A percentile compares a stretch with the other conserved stretches of the same genome.
Evolutionary conservation across 2,888 invertebrate species (phyloP).

Genomic region (Molanna angustata): DNA sequence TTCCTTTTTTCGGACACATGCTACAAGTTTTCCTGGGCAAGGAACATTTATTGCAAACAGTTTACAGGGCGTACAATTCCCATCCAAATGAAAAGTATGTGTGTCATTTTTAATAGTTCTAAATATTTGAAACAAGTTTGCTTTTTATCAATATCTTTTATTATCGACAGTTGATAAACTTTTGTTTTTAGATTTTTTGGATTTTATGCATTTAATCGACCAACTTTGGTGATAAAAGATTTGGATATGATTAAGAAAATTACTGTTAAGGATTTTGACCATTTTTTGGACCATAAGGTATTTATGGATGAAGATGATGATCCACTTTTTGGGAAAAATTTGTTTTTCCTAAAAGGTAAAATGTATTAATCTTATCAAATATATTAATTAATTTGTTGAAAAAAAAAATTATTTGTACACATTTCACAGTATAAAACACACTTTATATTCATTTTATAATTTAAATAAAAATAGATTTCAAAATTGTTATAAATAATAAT

Average conservation of each 20-base stretch:
- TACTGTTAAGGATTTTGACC: conserved; percentile 38
- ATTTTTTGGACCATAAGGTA: conserved; percentile 37
- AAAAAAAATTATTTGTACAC: too few relatives aligned
- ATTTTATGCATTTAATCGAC: conserved; percentile 36
- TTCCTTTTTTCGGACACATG: conserved; percentile 34
- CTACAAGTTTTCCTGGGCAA: conserved; percentile 24
- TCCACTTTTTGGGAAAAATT: conserved; percentile 37
- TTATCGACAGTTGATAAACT: too few relatives aligned
- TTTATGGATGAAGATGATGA: conserved; percentile 37
- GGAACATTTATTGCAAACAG: conserved; percentile 22
- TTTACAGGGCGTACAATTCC: conserved; percentile 21
- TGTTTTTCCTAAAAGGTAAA: conserved; percentile 39
- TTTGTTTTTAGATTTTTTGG: conserved; percentile 33
- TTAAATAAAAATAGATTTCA: too few relatives aligned
- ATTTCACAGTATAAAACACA: too few relatives aligned
- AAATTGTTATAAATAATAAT: too few relatives aligned
- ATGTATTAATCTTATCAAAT: too few relatives aligned
- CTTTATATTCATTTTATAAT: too few relatives aligned
- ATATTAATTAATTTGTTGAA: too few relatives aligned
- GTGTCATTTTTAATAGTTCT: not conserved
- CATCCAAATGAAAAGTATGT: conserved; percentile 27
- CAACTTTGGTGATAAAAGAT: conserved; percentile 37
- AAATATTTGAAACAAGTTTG: too few relatives aligned
- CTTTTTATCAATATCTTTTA: too few relatives aligned
- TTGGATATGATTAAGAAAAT: conserved; percentile 39